Evolutionary conservation across 2,888 invertebrate genomes (phyloP).

Genomic region (Aromia moschata): DNA sequence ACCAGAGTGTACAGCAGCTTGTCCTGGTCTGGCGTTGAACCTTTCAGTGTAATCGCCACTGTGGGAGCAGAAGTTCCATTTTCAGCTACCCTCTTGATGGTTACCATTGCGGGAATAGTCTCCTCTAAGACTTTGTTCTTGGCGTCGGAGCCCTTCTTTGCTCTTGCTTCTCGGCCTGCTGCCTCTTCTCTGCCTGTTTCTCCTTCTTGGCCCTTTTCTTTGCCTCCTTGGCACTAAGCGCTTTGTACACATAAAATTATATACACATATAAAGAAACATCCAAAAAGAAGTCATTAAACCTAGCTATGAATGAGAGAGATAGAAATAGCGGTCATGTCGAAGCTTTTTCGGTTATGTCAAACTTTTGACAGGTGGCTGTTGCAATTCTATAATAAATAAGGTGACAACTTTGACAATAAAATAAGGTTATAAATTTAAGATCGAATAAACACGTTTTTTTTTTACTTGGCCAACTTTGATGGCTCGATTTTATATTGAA

Average conservation of each 20-base stretch:
- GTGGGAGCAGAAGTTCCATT: constrained; percentile 74
- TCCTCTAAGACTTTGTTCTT: constrained; percentile 55
- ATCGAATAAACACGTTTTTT: too few relatives aligned
- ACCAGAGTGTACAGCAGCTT: constrained; percentile 77
- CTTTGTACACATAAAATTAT: constrained; percentile 1
- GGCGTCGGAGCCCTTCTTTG: constrained; percentile 43
- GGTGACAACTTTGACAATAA: too few relatives aligned
- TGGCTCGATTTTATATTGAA: too few relatives aligned
- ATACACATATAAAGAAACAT: background rate
- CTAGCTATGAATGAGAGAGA: too few relatives aligned
- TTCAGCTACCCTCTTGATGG: constrained; percentile 76
- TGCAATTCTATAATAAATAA: too few relatives aligned
- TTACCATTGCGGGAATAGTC: constrained; percentile 69
- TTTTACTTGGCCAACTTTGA: too few relatives aligned
- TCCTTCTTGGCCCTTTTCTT: constrained; percentile 50
- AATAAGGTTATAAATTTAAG: too few relatives aligned
- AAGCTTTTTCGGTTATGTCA: too few relatives aligned
- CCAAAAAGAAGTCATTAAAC: too few relatives aligned
- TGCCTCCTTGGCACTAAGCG: background rate
- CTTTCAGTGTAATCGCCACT: constrained; percentile 80
- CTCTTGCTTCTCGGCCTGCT: constrained; percentile 54
- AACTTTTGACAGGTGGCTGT: too few relatives aligned
- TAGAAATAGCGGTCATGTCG: too few relatives aligned
- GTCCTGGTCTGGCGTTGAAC: constrained; percentile 77
- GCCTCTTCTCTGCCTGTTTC: constrained; percentile 57